Conservation (phyloP, 1,140 invertebrate genomes). For the Tetragnatha versicolor region DNA sequence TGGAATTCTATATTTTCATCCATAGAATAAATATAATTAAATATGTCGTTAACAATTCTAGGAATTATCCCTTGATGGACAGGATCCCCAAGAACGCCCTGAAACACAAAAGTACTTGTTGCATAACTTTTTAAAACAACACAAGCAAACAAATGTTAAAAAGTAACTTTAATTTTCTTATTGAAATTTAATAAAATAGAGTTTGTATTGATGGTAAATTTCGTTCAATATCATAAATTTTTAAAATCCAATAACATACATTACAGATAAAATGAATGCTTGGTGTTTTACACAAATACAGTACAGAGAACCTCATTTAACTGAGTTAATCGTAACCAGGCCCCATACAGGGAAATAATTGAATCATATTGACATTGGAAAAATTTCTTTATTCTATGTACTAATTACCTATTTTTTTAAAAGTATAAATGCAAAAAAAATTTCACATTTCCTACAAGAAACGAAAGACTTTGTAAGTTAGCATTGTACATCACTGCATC, state of each 20-base stretch:
- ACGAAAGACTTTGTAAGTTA: too few relatives aligned
- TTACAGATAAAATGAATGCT: background rate
- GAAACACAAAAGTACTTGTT: background rate
- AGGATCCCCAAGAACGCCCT: constrained; percentile 87
- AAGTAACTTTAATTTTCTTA: background rate
- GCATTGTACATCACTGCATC: too few relatives aligned
- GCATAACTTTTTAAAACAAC: background rate
- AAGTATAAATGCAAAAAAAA: too few relatives aligned
- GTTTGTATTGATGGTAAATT: too few relatives aligned
- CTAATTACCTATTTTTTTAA: too few relatives aligned
- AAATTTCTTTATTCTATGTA: too few relatives aligned
- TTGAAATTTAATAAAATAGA: background rate
- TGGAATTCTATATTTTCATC: constrained; percentile 69
- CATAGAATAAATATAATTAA: constrained; percentile 99
- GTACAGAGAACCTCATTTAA: too few relatives aligned
- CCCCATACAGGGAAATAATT: too few relatives aligned
- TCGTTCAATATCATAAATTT: background rate
- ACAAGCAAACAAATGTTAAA: background rate
- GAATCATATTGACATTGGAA: too few relatives aligned
- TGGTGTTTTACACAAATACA: too few relatives aligned
- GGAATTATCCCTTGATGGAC: constrained; percentile 98
- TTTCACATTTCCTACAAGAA: too few relatives aligned
- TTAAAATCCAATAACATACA: background rate
- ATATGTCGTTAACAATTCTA: constrained; percentile 98
- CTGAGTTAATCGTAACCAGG: too few relatives aligned